These are phyloP conservation scores for Ennomos quercinarius DNA, from an alignment of 2,888 invertebrate species.

Conservation along the genomic window DNA sequence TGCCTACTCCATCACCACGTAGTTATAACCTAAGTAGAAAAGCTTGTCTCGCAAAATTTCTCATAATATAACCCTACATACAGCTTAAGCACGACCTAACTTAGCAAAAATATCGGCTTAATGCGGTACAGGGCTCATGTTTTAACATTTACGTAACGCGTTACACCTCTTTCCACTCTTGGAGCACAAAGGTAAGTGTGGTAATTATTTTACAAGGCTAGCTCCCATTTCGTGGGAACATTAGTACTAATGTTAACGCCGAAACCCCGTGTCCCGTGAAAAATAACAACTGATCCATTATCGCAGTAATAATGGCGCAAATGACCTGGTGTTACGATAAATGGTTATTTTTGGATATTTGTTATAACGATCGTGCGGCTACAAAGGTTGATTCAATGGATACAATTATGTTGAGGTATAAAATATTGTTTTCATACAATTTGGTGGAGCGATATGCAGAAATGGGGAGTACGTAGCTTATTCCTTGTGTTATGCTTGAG, in stretches of 20 bases:
- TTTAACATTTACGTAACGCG: constrained; percentile 47
- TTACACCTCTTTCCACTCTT: constrained; percentile 50
- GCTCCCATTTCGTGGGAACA: constrained; percentile 56
- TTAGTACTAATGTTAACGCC: constrained; percentile 67
- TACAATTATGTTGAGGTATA: constrained; percentile 28
- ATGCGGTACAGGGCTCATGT: constrained; percentile 37
- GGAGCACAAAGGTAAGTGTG: constrained; percentile 54
- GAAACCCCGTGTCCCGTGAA: constrained; percentile 62
- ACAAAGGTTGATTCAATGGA: constrained; percentile 36
- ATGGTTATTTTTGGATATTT: constrained; percentile 52
- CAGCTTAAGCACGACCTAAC: constrained; percentile 18
- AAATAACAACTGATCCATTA: constrained; percentile 68
- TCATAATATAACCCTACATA: constrained; percentile 10
- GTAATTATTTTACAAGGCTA: constrained; percentile 64
- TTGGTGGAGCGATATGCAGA: constrained; percentile 13
- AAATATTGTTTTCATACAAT: constrained; percentile 23
- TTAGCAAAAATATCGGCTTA: constrained; percentile 34
- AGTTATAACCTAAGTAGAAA: constrained; percentile 7
- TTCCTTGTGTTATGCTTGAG: not conserved
- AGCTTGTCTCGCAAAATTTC: constrained; percentile 10
- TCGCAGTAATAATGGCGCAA: constrained; percentile 57
- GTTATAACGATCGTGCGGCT: constrained; percentile 37
- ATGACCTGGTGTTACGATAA: constrained; percentile 48
- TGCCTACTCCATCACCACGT: constrained; percentile 4
- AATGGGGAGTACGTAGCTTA: not conserved